phyloP scores from a whole-genome alignment of 2,888 invertebrate genomes.

The Microdon myrmicae region DNA sequence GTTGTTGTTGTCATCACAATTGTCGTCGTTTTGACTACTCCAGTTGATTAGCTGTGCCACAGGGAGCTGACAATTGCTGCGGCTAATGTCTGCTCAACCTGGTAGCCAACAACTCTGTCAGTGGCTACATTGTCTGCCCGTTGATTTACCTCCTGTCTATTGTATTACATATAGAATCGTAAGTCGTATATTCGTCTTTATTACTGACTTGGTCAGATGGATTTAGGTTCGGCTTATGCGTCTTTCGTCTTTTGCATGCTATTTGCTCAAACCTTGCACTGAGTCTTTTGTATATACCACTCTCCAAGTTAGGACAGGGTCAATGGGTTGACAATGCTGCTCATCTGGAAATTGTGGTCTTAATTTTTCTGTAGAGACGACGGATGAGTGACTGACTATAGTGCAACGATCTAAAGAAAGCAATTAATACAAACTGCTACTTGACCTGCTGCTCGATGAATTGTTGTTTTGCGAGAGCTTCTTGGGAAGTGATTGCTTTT shows the following conservation, averaged over 20 bases:
- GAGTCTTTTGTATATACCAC: constrained; percentile 5
- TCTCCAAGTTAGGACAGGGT: constrained; percentile 22
- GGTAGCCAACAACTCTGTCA: constrained; percentile 41
- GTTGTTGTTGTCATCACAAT: constrained; percentile 6
- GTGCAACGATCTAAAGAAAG: constrained; percentile 19
- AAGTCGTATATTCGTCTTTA: no score
- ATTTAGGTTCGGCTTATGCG: no score
- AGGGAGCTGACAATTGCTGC: constrained; percentile 42
- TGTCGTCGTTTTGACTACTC: constrained; percentile 31
- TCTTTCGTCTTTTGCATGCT: constrained; percentile 30
- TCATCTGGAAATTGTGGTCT: constrained; percentile 19
- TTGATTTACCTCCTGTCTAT: constrained; percentile 32
- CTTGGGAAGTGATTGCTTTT: constrained; percentile 34
- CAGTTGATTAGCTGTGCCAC: constrained; percentile 46
- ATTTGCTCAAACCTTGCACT: no score
- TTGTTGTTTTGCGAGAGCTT: constrained; percentile 23
- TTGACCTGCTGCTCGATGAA: constrained; percentile 16
- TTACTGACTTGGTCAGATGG: no score
- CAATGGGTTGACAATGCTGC: constrained; percentile 32
- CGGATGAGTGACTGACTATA: constrained; percentile 17
- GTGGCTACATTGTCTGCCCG: constrained; percentile 9
- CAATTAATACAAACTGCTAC: constrained; percentile 33
- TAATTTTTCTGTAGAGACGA: constrained; percentile 33
- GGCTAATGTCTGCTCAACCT: constrained; percentile 36
- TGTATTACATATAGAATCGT: no score